These are phyloP conservation scores for Lycopodina hypogea DNA, from an alignment of 37 sponge, comb jelly and placozoan species.

Conservation along the genomic window DNA sequence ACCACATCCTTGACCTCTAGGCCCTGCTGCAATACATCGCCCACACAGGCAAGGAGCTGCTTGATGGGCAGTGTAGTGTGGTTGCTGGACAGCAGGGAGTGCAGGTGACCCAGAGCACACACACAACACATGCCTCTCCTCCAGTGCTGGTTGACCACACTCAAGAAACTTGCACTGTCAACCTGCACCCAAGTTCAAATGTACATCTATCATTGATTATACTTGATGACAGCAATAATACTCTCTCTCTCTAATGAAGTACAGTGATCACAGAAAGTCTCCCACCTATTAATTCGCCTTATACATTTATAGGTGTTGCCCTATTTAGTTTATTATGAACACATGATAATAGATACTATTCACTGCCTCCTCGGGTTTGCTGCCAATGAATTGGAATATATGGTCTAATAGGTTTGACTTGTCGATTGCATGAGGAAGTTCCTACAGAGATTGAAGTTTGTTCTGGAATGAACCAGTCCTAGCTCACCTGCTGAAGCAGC, in stretches of 20 bases:
- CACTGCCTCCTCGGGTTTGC: conserved; percentile 77
- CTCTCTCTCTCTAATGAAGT: background rate
- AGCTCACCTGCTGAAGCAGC: conserved; percentile 26
- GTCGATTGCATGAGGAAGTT: conserved; percentile 20
- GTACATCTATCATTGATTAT: background rate
- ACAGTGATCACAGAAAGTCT: background rate
- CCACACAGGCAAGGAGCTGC: conserved; percentile 69
- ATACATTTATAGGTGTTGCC: too few species aligned
- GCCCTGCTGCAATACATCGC: conserved; percentile 48
- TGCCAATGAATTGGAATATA: conserved; percentile 80
- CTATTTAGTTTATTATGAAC: too few species aligned
- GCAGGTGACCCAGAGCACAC: conserved; percentile 76
- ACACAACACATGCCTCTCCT: conserved; percentile 61
- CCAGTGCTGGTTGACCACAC: conserved; percentile 69
- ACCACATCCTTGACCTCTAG: conserved; percentile 45
- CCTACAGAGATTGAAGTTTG: conserved; percentile 27
- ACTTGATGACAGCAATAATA: background rate
- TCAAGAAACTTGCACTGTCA: conserved; percentile 64
- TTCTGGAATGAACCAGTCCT: conserved; percentile 6
- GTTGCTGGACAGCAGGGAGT: conserved; percentile 62
- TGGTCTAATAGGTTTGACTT: conserved; percentile 58
- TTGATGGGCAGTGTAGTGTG: conserved; percentile 47
- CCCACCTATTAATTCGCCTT: background rate
- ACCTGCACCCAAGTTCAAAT: conserved; percentile 46
- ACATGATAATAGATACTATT: conserved; percentile 7